phyloP scores from a whole-genome alignment of 2,797 vertebrate species.

The Sebastes ruberrimus region DNA sequence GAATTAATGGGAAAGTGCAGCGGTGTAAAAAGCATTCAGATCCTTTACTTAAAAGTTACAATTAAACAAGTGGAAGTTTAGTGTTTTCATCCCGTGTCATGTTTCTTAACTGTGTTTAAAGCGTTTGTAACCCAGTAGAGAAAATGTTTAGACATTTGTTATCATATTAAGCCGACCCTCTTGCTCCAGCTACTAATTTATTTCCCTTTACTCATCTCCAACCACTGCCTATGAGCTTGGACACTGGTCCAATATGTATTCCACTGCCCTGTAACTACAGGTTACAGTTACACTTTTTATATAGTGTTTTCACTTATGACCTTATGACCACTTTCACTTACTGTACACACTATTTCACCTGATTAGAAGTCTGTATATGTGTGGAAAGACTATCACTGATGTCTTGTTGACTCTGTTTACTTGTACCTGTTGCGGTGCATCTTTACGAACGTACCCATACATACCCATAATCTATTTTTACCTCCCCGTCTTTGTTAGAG shows the following conservation, averaged over 20 bases:
- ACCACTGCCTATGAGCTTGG: neutral
- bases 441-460: neutral
- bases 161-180: neutral
- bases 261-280: neutral
- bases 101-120: neutral
- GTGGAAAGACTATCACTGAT: neutral
- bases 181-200: neutral
- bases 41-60: neutral
- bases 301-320: neutral
- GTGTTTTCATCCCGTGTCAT: neutral
- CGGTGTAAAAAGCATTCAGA: neutral
- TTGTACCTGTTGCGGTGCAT: neutral
- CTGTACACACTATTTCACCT: neutral
- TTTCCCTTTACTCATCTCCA: neutral
- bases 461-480: too few species aligned
- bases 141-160: too few species aligned
- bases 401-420: too few species aligned
- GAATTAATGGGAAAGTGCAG: conserved; percentile 11
- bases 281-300: neutral
- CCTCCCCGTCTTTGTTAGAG: too few species aligned
- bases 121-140: neutral
- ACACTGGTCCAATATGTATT: neutral
- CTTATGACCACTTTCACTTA: neutral
- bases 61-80: neutral
- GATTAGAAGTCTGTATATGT: neutral